A percentile compares a stretch with the other conserved stretches of the same genome.
These are phyloP conservation scores for Acanthisitta chloris DNA, from an alignment of 2,113 vertebrate species.

Conservation along the genomic window DNA sequence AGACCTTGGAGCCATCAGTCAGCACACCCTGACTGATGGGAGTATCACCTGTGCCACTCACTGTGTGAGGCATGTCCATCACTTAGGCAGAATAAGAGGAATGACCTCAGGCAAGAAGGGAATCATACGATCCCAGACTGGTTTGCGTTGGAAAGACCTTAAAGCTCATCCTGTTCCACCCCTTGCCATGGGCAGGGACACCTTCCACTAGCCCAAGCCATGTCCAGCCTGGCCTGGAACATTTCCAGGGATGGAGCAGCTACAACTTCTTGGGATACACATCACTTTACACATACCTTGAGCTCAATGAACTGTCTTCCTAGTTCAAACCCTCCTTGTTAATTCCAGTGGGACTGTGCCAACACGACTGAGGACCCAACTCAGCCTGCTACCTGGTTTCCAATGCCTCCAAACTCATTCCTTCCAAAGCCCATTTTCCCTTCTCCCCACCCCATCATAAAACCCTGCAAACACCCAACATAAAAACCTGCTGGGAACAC, in stretches of 20 bases:
- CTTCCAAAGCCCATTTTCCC: not conserved
- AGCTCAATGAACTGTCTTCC: not conserved
- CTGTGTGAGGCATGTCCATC: fast-evolving
- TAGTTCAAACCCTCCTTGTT: not conserved
- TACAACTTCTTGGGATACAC: not conserved
- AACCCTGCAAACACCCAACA: not conserved
- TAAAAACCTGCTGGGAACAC: not conserved
- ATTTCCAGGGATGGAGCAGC: not conserved
- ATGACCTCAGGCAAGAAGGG: not conserved
- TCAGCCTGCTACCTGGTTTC: not conserved
- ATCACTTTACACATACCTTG: not conserved
- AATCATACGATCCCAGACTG: not conserved
- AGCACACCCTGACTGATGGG: fast-evolving
- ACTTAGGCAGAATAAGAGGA: not conserved
- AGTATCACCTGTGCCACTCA: not conserved
- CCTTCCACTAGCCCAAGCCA: not conserved
- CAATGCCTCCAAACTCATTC: not conserved
- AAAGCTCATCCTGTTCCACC: not conserved
- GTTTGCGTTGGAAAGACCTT: not conserved
- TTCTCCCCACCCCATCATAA: not conserved
- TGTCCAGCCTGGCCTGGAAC: not conserved
- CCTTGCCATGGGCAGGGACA: not conserved
- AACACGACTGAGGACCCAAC: fast-evolving
- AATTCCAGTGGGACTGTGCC: not conserved
- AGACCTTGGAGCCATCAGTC: not conserved